Base-by-base conservation (phyloP, 23 tunicate genomes). In the Trididemnum nubilum region DNA sequence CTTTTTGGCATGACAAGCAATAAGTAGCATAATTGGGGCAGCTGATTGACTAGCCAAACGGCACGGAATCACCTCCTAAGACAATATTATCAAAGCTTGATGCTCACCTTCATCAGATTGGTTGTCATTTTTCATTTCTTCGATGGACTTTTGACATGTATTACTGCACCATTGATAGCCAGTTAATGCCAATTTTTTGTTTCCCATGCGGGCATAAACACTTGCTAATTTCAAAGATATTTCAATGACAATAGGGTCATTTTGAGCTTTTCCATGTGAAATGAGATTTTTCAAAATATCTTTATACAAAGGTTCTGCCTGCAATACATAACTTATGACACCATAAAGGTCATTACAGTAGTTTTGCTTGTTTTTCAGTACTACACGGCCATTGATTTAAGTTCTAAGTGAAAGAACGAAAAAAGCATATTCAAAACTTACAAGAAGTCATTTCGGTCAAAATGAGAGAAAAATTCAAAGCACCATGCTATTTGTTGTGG, bases 211-310 rank as follows among this genome's bases (percentile, higher is more conserved):
- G 25, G 93, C 98, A 65, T 93, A 93, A 60, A 93, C 79, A 61
- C 85, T 84, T 1, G 98, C 92, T 33, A 93, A 72, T 67, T 93
- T 93, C 44, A 93, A 66, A 27, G 90, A 85, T 18, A 93, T 84
- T 81, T 93, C 93, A 2, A 93, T 21, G 5, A 93, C 39, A 2
- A 81, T 72, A 1, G 80, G 70, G 52, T 84, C 92, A 65, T 57
- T 88, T 70, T 87, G 81, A 24, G 80, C 22, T 22, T 0, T 81
- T 9, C 98, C 98, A 22, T 18, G 60, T 40, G 67, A 80, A 19
- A 88, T 51, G 34, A 93, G 34, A 44, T 88, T 93, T 59, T 81
- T 63, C 3, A 93, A 36, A 12, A 84, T 85, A 52, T 80, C 51
- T 33, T 75, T 69, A 71, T 83, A 87, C 0, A 92, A 58, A 1